Percentiles rank a stretch among this genome's conserved stretches.
These are phyloP conservation scores for Acrossocheilus fasciatus DNA, from an alignment of 2,797 vertebrate species.

Conservation along the genomic window DNA sequence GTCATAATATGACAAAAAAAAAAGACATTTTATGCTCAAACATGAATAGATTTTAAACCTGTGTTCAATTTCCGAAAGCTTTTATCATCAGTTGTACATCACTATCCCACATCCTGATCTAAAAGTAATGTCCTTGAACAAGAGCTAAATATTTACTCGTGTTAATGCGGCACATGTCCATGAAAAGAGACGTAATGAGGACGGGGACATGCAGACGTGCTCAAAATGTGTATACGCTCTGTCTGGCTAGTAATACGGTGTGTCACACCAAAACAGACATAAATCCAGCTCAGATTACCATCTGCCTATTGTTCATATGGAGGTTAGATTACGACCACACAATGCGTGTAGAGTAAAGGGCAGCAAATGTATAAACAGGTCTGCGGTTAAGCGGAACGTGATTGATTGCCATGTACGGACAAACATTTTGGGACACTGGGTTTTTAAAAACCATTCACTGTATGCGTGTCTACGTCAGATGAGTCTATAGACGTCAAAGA, in stretches of 20 bases:
- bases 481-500: slow-evolving; percentile 27
- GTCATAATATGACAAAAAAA: not conserved
- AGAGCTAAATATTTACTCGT: slow-evolving; percentile 42
- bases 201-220: not conserved
- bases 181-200: not conserved
- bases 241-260: slow-evolving; percentile 30
- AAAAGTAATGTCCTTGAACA: slow-evolving; percentile 21
- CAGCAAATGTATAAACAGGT: slow-evolving; percentile 28
- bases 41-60: not conserved
- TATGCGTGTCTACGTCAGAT: slow-evolving; percentile 10
- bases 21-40: not conserved
- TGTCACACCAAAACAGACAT: slow-evolving; percentile 36
- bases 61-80: slow-evolving; percentile 6
- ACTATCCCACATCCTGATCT: slow-evolving; percentile 27
- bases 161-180: not conserved
- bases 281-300: slow-evolving; percentile 26
- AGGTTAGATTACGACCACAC: slow-evolving; percentile 37
- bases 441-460: slow-evolving; percentile 8
- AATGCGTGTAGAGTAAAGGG: slow-evolving; percentile 17
- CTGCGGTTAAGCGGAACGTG: slow-evolving; percentile 8
- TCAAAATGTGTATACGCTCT: slow-evolving; percentile 38
- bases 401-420: slow-evolving; percentile 34
- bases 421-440: not conserved
- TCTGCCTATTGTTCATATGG: slow-evolving; percentile 38
- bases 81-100: slow-evolving; percentile 4